phyloP scores from a whole-genome alignment of 2,113 vertebrate species.

The Ascaphus truei region DNA sequence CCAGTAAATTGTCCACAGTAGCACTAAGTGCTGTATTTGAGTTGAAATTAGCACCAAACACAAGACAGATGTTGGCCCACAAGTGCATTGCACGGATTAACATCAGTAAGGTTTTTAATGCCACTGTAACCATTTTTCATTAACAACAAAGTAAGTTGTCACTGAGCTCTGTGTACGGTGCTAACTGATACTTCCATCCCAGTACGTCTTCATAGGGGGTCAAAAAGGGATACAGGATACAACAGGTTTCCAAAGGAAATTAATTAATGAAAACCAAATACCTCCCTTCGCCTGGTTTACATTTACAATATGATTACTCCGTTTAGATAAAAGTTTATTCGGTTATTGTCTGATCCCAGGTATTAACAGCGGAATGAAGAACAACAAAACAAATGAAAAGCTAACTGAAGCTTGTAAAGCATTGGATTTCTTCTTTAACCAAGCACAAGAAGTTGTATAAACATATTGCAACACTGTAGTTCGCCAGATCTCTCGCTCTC shows the following conservation, averaged over 20 bases:
- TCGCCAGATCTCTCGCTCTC: too few species aligned
- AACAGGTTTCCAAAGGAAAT: conserved; percentile 73
- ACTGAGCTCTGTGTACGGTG: conserved; percentile 51
- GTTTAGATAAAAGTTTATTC: conserved; percentile 42
- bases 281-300: conserved; percentile 43
- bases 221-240: conserved; percentile 64
- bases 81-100: conserved; percentile 61
- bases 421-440: not conserved
- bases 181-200: conserved; percentile 68
- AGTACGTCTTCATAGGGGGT: conserved; percentile 48
- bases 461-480: not conserved
- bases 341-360: conserved; percentile 41
- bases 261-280: conserved; percentile 71
- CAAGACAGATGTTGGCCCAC: conserved; percentile 73
- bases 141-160: conserved; percentile 64
- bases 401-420: conserved; percentile 33
- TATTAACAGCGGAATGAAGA: conserved; percentile 32
- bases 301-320: conserved; percentile 51
- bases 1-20: conserved; percentile 44
- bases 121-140: conserved; percentile 79
- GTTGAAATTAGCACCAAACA: conserved; percentile 65
- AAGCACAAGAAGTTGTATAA: conserved; percentile 19
- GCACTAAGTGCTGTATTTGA: conserved; percentile 53
- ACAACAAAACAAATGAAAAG: conserved; percentile 17
- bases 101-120: conserved; percentile 70